A percentile compares a stretch with the other conserved stretches of the same genome.
These are phyloP conservation scores for Pocillopora verrucosa DNA, from an alignment of 64 coral and sea anemone species.

Conservation along the genomic window DNA sequence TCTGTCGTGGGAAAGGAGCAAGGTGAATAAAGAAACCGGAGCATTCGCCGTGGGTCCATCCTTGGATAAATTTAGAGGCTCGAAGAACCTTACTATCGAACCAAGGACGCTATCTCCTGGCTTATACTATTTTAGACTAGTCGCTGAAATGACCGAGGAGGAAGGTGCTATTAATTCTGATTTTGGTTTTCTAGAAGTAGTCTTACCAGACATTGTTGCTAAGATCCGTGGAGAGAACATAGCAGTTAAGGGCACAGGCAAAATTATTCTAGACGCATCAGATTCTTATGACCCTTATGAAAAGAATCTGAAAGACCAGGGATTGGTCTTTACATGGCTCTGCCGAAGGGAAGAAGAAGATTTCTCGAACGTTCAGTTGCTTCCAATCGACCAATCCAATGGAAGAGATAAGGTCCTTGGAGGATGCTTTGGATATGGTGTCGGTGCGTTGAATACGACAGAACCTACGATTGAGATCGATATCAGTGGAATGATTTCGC, in stretches of 20 bases:
- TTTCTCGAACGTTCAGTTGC: constrained; percentile 42
- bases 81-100: constrained; percentile 34
- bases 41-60: constrained; percentile 35
- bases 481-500: constrained; percentile 35
- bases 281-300: constrained; percentile 74
- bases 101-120: constrained; percentile 42
- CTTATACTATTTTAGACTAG: constrained; percentile 71
- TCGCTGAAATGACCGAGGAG: constrained; percentile 67
- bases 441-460: constrained; percentile 58
- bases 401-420: constrained; percentile 50
- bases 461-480: constrained; percentile 40
- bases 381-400: constrained; percentile 31
- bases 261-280: constrained; percentile 48
- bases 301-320: constrained; percentile 22
- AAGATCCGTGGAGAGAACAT: constrained; percentile 44
- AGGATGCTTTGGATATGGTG: constrained; percentile 87
- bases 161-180: constrained; percentile 72
- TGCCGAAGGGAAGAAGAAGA: constrained; percentile 70
- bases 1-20: constrained; percentile 51
- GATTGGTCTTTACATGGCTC: constrained; percentile 64
- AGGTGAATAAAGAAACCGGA: constrained; percentile 46
- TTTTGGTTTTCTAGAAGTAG: constrained; percentile 64
- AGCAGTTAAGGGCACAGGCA: constrained; percentile 64
- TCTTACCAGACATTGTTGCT: constrained; percentile 62
- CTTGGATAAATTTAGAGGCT: constrained; percentile 16